A percentile compares a stretch with the other conserved stretches of the same genome.
phyloP scores from a whole-genome alignment of 2,888 invertebrate genomes.

The Agrotis segetum region DNA sequence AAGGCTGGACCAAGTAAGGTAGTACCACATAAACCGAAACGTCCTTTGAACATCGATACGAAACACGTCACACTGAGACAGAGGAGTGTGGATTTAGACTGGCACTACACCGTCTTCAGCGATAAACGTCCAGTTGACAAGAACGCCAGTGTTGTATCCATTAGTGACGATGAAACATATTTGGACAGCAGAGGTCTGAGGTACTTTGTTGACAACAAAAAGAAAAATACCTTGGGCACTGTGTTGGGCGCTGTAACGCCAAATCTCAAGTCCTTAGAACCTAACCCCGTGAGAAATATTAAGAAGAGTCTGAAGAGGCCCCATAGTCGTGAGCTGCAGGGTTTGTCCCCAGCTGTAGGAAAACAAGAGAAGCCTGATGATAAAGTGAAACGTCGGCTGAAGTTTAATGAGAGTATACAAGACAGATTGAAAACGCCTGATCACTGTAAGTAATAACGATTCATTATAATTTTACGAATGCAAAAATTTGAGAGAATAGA shows the following conservation, averaged over 20 bases:
- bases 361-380: slow-evolving; percentile 69
- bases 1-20: slow-evolving; percentile 54
- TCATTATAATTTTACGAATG: too few relatives aligned
- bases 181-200: slow-evolving; percentile 35
- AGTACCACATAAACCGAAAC: slow-evolving; percentile 34
- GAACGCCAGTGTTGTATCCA: slow-evolving; percentile 62
- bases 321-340: slow-evolving; percentile 82
- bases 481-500: too few relatives aligned
- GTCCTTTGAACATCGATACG: slow-evolving; percentile 66
- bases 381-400: slow-evolving; percentile 72
- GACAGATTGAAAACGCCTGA: slow-evolving; percentile 73
- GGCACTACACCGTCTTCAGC: slow-evolving; percentile 73
- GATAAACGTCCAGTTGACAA: slow-evolving; percentile 60
- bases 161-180: slow-evolving; percentile 72
- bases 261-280: slow-evolving; percentile 67
- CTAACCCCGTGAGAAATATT: slow-evolving; percentile 77
- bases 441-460: slow-evolving; percentile 73
- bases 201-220: slow-evolving; percentile 56
- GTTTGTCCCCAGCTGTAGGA: slow-evolving; percentile 71
- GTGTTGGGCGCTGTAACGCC: slow-evolving; percentile 71
- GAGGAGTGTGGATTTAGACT: slow-evolving; percentile 72
- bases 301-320: slow-evolving; percentile 84
- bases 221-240: slow-evolving; percentile 60
- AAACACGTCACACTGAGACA: slow-evolving; percentile 74
- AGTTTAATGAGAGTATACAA: slow-evolving; percentile 69